phyloP scores from a whole-genome alignment of 2,797 vertebrate species.

The Enteromius afrohamiltoni region DNA sequence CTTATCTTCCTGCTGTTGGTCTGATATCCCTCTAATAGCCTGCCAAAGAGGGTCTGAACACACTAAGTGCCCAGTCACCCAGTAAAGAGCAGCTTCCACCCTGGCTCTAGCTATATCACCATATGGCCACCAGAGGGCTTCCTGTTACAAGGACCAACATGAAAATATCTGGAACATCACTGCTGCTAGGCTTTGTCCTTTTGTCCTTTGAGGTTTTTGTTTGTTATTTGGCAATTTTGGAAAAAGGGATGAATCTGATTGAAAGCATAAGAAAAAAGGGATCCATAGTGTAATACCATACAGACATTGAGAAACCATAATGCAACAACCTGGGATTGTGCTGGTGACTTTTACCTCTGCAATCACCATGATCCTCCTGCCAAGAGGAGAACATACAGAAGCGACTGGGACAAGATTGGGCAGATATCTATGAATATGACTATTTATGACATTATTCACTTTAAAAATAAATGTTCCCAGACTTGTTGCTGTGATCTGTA shows the following conservation, averaged over 20 bases:
- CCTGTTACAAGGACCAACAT: constrained; percentile 1
- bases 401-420: neutral
- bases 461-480: neutral
- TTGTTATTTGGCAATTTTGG: neutral
- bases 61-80: constrained; percentile 29
- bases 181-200: neutral
- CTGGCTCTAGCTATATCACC: neutral
- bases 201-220: neutral
- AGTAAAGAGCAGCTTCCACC: constrained; percentile 4
- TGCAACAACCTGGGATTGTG: neutral
- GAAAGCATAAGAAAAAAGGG: neutral
- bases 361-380: neutral
- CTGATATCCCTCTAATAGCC: constrained; percentile 56
- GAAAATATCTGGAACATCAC: neutral
- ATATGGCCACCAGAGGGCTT: constrained; percentile 42
- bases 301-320: neutral
- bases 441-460: neutral
- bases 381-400: constrained; percentile 1
- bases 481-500: neutral
- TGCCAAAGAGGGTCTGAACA: constrained; percentile 42
- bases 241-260: neutral
- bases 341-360: neutral
- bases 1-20: constrained; percentile 64
- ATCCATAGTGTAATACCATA: neutral
- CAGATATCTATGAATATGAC: neutral